Evolutionary conservation across 2,888 invertebrate species (phyloP).

Genomic region (Aelia acuminata): DNA sequence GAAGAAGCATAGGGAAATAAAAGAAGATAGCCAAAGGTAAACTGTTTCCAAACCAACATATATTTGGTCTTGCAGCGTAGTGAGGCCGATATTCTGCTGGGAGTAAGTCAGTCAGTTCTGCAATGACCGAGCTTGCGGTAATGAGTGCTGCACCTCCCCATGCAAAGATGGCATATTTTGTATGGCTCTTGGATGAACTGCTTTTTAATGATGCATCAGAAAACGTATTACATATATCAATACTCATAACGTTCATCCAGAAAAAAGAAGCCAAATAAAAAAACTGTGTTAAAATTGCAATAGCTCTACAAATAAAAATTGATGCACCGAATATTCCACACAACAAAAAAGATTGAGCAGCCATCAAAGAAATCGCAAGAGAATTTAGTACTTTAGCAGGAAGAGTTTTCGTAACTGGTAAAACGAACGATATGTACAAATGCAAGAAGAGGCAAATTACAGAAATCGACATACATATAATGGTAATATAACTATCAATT

Average conservation of each 20-base stretch:
- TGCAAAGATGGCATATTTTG: slow-evolving; percentile 58
- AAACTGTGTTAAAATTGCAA: slow-evolving; percentile 59
- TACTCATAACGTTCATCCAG: slow-evolving; percentile 63
- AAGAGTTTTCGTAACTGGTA: slow-evolving; percentile 52
- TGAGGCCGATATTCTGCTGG: slow-evolving; percentile 48
- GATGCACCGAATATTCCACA: slow-evolving; percentile 56
- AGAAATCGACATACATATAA: slow-evolving; percentile 51
- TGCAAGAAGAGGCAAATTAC: slow-evolving; percentile 57
- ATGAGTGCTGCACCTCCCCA: slow-evolving; percentile 54
- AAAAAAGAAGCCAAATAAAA: slow-evolving; percentile 59
- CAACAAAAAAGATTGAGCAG: slow-evolving; percentile 58
- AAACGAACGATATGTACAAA: slow-evolving; percentile 43
- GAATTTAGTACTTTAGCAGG: slow-evolving; percentile 59
- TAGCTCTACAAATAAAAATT: slow-evolving; percentile 11
- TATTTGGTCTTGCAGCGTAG: slow-evolving; percentile 46
- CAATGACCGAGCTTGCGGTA: not conserved
- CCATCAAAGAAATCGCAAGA: slow-evolving; percentile 56
- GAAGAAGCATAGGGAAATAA: slow-evolving; percentile 53
- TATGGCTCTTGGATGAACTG: not conserved
- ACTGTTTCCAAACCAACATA: slow-evolving; percentile 60
- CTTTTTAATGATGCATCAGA: slow-evolving; percentile 55
- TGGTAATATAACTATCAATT: slow-evolving; percentile 59
- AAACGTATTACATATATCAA: slow-evolving; percentile 61
- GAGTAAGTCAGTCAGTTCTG: slow-evolving; percentile 39
- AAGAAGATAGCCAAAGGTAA: slow-evolving; percentile 57